Conservation (phyloP, 2,888 invertebrate species). For the Acronicta aceris region DNA sequence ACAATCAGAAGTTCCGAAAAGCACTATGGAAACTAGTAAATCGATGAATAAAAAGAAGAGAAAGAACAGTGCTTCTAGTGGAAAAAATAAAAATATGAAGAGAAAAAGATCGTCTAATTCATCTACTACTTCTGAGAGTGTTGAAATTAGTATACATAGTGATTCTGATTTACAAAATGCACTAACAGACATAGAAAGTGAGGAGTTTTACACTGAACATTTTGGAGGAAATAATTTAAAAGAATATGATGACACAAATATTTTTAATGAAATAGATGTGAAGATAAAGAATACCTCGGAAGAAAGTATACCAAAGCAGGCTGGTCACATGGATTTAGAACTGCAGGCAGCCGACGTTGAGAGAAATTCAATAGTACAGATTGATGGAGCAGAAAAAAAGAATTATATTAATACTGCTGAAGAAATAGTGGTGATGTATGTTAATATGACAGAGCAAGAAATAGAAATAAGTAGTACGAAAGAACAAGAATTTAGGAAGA, state of each 20-base stretch:
- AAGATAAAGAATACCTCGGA: constrained; percentile 11
- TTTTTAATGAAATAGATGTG: neutral
- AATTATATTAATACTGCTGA: constrained; percentile 8
- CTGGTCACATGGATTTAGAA: constrained; percentile 11
- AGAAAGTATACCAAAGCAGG: constrained; percentile 11
- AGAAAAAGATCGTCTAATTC: constrained; percentile 13
- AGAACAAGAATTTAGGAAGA: constrained; percentile 6
- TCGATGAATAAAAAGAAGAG: constrained; percentile 14
- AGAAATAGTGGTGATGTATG: constrained; percentile 12
- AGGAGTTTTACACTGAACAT: constrained; percentile 11
- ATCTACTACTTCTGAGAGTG: constrained; percentile 15
- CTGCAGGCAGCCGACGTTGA: constrained; percentile 11
- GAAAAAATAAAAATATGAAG: constrained; percentile 13
- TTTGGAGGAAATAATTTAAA: constrained; percentile 11
- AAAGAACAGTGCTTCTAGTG: constrained; percentile 15
- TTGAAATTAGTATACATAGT: constrained; percentile 14
- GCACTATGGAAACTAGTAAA: constrained; percentile 13
- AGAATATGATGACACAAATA: neutral
- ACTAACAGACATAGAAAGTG: constrained; percentile 10
- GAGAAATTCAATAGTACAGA: constrained; percentile 12
- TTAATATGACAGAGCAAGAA: constrained; percentile 7
- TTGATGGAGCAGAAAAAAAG: constrained; percentile 9
- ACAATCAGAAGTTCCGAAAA: constrained; percentile 11
- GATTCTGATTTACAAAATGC: constrained; percentile 15
- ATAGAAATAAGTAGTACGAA: constrained; percentile 10